These are phyloP conservation scores for Puntigrus tetrazona DNA, from an alignment of 2,113 vertebrate genomes.

Conservation along the genomic window DNA sequence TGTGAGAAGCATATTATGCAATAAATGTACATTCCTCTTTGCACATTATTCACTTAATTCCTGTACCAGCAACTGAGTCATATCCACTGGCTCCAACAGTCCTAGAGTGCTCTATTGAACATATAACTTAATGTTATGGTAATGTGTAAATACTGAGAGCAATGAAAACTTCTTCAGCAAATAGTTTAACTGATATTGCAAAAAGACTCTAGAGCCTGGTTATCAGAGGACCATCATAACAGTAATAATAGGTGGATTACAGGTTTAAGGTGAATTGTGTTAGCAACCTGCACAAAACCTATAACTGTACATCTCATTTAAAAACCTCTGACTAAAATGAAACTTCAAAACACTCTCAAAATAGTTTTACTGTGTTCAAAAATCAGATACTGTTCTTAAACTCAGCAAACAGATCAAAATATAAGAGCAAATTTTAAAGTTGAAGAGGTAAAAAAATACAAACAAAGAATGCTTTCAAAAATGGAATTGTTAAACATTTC, in stretches of 20 bases:
- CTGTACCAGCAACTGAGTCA: constrained; percentile 23
- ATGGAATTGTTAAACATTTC: too few relatives aligned
- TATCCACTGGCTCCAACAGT: constrained; percentile 12
- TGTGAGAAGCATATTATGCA: not conserved
- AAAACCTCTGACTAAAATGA: too few relatives aligned
- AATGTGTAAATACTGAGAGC: constrained; percentile 32
- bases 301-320: too few relatives aligned
- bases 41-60: constrained; percentile 28
- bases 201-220: constrained; percentile 26
- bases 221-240: constrained; percentile 28
- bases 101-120: not conserved
- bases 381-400: too few relatives aligned
- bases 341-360: too few relatives aligned
- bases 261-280: too few relatives aligned
- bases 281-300: too few relatives aligned
- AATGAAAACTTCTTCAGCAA: constrained; percentile 23
- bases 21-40: not conserved
- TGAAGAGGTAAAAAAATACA: too few relatives aligned
- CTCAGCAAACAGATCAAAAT: too few relatives aligned
- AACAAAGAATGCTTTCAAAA: too few relatives aligned
- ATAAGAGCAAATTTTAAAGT: too few relatives aligned
- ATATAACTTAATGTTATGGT: constrained; percentile 41
- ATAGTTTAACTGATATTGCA: constrained; percentile 15
- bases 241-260: not conserved
- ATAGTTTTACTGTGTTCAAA: too few relatives aligned